Evolutionary conservation across 2,797 vertebrate species (phyloP).

Genomic region (Buceros bicornis): DNA sequence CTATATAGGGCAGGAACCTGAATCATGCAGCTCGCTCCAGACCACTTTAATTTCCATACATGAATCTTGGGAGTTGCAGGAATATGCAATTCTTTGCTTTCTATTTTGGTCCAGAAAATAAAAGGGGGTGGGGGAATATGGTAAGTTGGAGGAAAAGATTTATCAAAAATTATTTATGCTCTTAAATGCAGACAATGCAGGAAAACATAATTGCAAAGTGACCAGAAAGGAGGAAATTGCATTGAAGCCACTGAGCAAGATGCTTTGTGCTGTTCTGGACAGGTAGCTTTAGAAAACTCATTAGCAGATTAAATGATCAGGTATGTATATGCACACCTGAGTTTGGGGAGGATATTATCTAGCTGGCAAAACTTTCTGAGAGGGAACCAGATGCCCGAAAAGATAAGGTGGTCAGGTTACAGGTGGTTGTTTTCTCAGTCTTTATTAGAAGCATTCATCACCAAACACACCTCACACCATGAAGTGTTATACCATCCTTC

Average conservation of each 20-base stretch:
- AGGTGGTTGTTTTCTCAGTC: neutral
- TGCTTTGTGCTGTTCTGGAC: neutral
- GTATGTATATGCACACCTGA: neutral
- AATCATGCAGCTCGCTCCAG: neutral
- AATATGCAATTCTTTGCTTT: neutral
- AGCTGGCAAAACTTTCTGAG: neutral
- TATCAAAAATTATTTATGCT: neutral
- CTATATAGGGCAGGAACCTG: neutral
- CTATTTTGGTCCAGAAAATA: neutral
- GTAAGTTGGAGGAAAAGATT: neutral
- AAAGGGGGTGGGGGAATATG: neutral
- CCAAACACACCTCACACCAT: neutral
- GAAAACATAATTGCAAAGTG: neutral
- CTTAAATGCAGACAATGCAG: neutral
- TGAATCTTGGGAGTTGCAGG: neutral
- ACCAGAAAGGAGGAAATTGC: neutral
- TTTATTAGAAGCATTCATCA: neutral
- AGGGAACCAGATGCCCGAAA: neutral
- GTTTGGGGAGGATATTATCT: neutral
- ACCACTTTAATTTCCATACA: neutral
- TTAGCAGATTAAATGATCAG: neutral
- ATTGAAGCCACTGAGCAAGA: neutral
- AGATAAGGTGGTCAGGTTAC: neutral
- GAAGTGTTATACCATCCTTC: neutral
- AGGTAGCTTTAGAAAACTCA: neutral